Evolutionary conservation across 2,888 invertebrate species (phyloP), one percentile per base, ranked within the genome.

Genomic region (Bombyx huttoni): DNA sequence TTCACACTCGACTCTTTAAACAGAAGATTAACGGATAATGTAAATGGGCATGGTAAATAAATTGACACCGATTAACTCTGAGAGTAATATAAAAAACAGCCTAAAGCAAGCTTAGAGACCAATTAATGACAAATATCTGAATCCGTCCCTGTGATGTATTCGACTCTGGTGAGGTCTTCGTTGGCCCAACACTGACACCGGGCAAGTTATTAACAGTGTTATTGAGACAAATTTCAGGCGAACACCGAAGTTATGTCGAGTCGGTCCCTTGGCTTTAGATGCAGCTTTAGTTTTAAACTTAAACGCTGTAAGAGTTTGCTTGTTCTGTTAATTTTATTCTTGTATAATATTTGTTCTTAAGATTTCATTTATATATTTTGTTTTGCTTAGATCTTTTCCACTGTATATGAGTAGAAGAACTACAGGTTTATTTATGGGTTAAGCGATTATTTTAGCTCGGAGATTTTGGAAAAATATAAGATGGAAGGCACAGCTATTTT

Each of bases 221-320:
- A 68, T 68, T 67, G 68, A 60, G 67, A 67, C 70, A 65, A 67
- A 69, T 70, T 67, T 60, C 58, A 62, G 56, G 57, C 33, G 45
- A 51, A n/a, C 14, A 7, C 40, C 40, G 40, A 40, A 40, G 40
- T 40, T 35, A 40, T 40, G 40, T 40, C 12, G 7, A 40, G 40
- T 40, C 40, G 40, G 40, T 40, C 40, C 40, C 40, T 40, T 40
- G 40, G 40, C 24, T 40, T 40, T 40, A 7, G 40, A 40, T 40
- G 40, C 40, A 40, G 40, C 7, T 40, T 40, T 3, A 1, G 40
- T 40, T 40, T 40, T 40, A 40, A 40, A 40, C 40, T 40, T 40
- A 8, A 40, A 40, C 1, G 40, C 12, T 40, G 3, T 40, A 40
- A 40, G 40, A 40, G 40, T 40, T 40, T 40, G 40, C 40, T 40